phyloP scores from a whole-genome alignment of 2,888 invertebrate species.

The Sussaba pulchella region DNA sequence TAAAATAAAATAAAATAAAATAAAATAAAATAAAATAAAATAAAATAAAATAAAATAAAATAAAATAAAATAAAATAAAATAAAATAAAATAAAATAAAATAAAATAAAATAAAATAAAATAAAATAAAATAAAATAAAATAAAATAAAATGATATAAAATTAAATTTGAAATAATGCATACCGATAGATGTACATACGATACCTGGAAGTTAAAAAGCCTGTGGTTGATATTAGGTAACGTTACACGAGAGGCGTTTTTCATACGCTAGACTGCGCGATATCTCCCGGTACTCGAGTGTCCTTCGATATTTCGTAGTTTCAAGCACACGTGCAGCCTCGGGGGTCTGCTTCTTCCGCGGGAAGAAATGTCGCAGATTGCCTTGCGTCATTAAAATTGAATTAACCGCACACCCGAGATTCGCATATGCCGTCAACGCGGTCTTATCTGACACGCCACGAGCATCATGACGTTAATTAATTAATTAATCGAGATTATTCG shows the following conservation, averaged over 20 bases:
- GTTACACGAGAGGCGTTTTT: conserved; percentile 57
- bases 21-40: too few species aligned
- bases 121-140: background rate
- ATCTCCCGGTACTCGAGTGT: conserved; percentile 33
- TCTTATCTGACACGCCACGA: background rate
- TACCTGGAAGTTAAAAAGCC: background rate
- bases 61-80: too few species aligned
- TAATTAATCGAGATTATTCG: background rate
- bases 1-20: too few species aligned
- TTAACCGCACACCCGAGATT: background rate
- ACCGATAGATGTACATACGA: background rate
- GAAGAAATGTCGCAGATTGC: background rate
- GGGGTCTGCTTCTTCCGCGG: conserved; percentile 5
- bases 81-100: too few species aligned
- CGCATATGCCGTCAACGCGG: background rate
- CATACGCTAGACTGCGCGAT: background rate
- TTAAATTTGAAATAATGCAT: background rate
- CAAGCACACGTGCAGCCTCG: conserved; percentile 49
- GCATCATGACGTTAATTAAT: conserved; percentile 3
- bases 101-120: too few species aligned
- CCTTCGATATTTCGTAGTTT: conserved; percentile 53
- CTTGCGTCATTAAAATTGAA: background rate
- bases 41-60: too few species aligned
- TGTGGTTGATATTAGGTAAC: conserved; percentile 29
- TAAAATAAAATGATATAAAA: background rate